Evolutionary conservation across 1,140 invertebrate species (phyloP), one percentile per base, ranked within the genome.

Genomic region (silkworm (Bombyx mori)): DNA sequence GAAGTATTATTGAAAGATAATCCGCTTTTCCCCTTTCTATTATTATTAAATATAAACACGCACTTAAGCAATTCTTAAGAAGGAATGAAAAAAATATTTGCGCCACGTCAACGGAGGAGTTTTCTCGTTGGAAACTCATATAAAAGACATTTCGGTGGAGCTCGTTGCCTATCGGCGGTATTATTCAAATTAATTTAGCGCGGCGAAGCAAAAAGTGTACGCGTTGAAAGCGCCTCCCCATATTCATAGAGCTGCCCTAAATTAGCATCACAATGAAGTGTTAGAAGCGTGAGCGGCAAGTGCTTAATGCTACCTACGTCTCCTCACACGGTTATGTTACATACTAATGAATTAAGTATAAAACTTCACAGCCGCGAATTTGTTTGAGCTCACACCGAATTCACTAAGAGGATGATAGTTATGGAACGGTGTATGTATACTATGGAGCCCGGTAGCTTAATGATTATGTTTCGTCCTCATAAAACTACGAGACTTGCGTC

Each of bases 221-320:
- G 72, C 69, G 63, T 68, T 56, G 66, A 65, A 68, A 69, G 62
- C 56, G 59, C 70, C 58, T 67, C 78, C 77, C 71, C 82, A 82
- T 83, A 84, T 86, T 83, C 82, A 83, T 83, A 82, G 78, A 67
- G 73, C 71, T 77, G 80, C 69, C 79, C 79, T 66, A 75, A 82
- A 86, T 86, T 86, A 83, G 78, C 83, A 86, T 86, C 73, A 83
- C 80, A 86, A 86, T 86, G 80, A 85, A 82, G 79, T 82, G 80
- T 82, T 77, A 71, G 72, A 72, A 63, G 71, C 71, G 69, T 70
- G 73, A 71, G 69, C 68, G 70, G 72, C 72, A 73, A 85, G 76
- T 71, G 79, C 79, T 78, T 77, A 85, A 81, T 75, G 77, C 77
- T 70, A 69, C 68, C 75, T 77, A 73, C 75, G 69, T 79, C 74